phyloP scores from a whole-genome alignment of 2,888 invertebrate genomes.

The Abscondita cerata region DNA sequence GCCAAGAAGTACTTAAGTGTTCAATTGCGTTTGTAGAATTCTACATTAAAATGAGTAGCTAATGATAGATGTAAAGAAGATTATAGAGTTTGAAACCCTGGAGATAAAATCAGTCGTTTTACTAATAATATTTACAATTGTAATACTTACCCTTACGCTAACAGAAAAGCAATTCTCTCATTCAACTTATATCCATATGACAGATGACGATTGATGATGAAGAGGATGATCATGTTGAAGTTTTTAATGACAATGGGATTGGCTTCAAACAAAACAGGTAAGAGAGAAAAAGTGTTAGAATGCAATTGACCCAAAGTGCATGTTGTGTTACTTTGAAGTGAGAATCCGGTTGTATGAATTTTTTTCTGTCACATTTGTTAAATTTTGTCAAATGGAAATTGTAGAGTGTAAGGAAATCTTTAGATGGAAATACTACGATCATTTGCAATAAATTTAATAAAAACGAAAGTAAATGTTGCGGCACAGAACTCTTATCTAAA shows the following conservation, averaged over 20 bases:
- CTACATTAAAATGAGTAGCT: constrained; percentile 49
- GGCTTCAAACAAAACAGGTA: constrained; percentile 59
- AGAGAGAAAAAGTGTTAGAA: too few species aligned
- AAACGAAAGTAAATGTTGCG: too few species aligned
- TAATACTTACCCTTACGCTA: constrained; percentile 54
- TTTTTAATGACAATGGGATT: constrained; percentile 54
- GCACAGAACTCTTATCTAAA: too few species aligned
- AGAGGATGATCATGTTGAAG: constrained; percentile 44
- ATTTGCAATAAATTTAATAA: too few species aligned
- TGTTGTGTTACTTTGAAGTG: too few species aligned
- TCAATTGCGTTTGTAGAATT: constrained; percentile 13
- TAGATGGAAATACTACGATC: too few species aligned
- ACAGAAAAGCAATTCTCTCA: constrained; percentile 50
- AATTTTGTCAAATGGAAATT: too few species aligned
- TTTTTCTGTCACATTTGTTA: too few species aligned
- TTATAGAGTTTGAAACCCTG: constrained; percentile 48
- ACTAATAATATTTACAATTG: constrained; percentile 52
- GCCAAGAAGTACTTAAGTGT: neutral
- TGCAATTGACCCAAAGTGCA: too few species aligned
- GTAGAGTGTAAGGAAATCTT: too few species aligned
- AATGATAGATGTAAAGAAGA: constrained; percentile 49
- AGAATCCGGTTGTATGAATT: too few species aligned
- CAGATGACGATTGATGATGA: constrained; percentile 48
- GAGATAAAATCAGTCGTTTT: constrained; percentile 55
- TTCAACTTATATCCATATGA: constrained; percentile 53